phyloP scores from a whole-genome alignment of 2,797 vertebrate species.

The Hipposideros larvatus region DNA sequence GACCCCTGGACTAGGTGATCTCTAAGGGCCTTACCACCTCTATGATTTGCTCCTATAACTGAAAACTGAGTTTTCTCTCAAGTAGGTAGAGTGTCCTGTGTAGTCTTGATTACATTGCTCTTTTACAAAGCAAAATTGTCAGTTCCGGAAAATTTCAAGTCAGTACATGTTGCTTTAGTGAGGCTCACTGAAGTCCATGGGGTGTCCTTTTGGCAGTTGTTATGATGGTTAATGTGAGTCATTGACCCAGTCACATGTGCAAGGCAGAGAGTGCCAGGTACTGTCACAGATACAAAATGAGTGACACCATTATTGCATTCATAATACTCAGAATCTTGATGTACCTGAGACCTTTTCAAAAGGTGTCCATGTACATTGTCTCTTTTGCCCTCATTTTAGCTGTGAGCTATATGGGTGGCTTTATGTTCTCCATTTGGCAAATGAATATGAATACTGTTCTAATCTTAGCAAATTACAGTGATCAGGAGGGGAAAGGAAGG shows the following conservation, averaged over 20 bases:
- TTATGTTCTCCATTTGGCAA: background rate
- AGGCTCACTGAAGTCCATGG: background rate
- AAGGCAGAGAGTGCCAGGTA: background rate
- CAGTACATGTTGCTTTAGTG: background rate
- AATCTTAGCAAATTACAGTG: conserved; percentile 18
- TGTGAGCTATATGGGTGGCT: background rate
- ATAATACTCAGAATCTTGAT: background rate
- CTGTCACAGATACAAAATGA: background rate
- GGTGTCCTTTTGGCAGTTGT: background rate
- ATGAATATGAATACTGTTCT: background rate
- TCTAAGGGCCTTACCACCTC: background rate
- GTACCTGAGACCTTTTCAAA: background rate
- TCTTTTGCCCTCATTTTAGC: conserved; percentile 16
- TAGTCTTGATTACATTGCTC: background rate
- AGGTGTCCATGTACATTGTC: background rate
- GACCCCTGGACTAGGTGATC: background rate
- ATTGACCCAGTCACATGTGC: background rate
- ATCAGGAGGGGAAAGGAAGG: background rate
- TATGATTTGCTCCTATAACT: background rate
- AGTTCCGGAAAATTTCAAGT: background rate
- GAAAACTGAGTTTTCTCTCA: background rate
- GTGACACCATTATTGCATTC: background rate
- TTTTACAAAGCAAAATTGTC: background rate
- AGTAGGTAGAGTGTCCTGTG: background rate
- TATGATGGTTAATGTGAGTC: background rate